A percentile compares a stretch with the other conserved stretches of the same genome.
Evolutionary conservation across 2,888 invertebrate genomes (phyloP).

Genomic region (Apamea monoglypha): DNA sequence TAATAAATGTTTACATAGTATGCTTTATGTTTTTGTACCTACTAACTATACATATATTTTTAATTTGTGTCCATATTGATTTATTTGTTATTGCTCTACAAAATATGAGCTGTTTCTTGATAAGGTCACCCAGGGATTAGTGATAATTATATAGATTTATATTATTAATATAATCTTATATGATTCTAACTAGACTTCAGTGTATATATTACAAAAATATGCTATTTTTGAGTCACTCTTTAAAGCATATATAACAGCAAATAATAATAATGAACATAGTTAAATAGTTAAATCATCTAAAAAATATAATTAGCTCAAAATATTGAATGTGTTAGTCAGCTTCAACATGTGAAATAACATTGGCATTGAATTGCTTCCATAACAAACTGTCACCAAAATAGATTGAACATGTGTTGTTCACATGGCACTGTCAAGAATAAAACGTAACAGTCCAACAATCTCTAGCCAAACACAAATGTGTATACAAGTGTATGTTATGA

Average conservation of each 20-base stretch:
- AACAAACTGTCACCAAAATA: conserved; percentile 77
- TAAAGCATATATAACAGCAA: background rate
- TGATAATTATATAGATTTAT: background rate
- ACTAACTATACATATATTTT: background rate
- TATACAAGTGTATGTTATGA: conserved; percentile 25
- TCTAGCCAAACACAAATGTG: conserved; percentile 10
- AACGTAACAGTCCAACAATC: conserved; percentile 10
- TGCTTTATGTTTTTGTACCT: conserved; percentile 2
- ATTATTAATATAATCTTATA: background rate
- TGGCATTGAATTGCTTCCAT: conserved; percentile 74
- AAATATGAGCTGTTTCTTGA: conserved; percentile 1
- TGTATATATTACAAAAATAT: background rate
- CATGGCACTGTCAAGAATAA: conserved; percentile 44
- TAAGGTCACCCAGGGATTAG: background rate
- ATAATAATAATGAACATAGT: background rate
- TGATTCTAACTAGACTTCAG: background rate
- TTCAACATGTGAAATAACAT: conserved; percentile 44
- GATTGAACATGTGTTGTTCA: conserved; percentile 69
- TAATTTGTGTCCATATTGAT: background rate
- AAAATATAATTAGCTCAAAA: background rate
- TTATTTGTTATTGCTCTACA: background rate
- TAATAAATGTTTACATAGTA: conserved; percentile 14
- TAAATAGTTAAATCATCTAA: background rate
- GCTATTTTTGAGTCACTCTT: background rate
- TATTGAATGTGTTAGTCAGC: background rate